Evolutionary conservation across 2,888 invertebrate species (phyloP).

Genomic region (Diadegma fenestrale): DNA sequence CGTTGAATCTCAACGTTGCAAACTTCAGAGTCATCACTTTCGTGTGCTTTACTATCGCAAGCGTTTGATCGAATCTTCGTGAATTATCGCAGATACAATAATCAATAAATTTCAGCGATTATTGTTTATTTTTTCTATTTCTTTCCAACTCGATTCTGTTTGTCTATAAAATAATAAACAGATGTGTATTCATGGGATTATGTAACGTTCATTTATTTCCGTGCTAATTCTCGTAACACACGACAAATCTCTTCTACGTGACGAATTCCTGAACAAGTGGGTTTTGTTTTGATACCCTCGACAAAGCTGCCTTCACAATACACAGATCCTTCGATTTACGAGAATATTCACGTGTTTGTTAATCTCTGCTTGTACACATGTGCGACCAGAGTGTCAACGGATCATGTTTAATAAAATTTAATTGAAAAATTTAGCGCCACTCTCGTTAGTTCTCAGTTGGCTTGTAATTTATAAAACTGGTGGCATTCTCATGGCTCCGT

Average conservation of each 20-base stretch:
- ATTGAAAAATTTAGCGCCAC: constrained; percentile 1
- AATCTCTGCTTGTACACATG: not conserved
- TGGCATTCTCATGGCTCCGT: not conserved
- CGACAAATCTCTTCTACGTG: constrained; percentile 82
- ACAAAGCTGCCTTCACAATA: constrained; percentile 6
- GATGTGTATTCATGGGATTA: constrained; percentile 56
- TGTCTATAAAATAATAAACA: not conserved
- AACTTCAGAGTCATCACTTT: no score
- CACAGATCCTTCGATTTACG: constrained; percentile 4
- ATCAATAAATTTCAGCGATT: no score
- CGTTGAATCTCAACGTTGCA: no score
- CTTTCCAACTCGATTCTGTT: not conserved
- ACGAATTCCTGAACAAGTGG: constrained; percentile 80
- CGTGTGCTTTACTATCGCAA: not conserved
- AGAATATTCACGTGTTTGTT: constrained; percentile 7
- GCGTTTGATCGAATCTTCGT: not conserved
- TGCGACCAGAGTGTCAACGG: not conserved
- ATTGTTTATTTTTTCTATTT: not conserved
- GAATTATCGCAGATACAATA: no score
- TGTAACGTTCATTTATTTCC: constrained; percentile 70
- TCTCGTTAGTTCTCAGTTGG: not conserved
- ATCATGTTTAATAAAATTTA: not conserved
- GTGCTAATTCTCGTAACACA: constrained; percentile 71
- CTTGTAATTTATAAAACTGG: not conserved
- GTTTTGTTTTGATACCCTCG: constrained; percentile 71